Percentiles rank a stretch among this genome's conserved stretches.
phyloP scores from a whole-genome alignment of 2,113 vertebrate genomes.

The Gallinago paraguaiae region DNA sequence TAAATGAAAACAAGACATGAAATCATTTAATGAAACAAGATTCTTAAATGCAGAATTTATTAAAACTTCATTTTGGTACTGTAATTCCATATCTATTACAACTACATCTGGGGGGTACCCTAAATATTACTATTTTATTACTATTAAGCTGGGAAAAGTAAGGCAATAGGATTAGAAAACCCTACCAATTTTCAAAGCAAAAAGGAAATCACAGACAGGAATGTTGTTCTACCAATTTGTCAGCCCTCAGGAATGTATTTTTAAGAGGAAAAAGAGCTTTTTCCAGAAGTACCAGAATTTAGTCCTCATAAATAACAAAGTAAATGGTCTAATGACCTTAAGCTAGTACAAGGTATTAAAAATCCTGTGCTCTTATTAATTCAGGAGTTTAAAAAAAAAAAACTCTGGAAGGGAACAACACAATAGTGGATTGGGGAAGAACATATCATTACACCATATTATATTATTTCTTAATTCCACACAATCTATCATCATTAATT shows the following conservation, averaged over 20 bases:
- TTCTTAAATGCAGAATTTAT: background rate
- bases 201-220: background rate
- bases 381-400: background rate
- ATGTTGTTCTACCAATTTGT: background rate
- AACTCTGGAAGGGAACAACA: background rate
- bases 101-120: fast-evolving
- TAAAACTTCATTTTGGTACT: background rate
- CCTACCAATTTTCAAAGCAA: background rate
- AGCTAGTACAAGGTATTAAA: background rate
- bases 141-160: background rate
- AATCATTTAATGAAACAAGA: background rate
- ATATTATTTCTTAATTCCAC: background rate
- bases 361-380: background rate
- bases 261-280: background rate
- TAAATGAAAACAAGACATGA: background rate
- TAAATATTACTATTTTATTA: background rate
- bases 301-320: background rate
- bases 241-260: background rate
- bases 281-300: background rate
- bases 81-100: background rate
- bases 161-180: background rate
- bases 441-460: background rate
- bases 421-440: background rate
- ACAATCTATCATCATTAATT: background rate
- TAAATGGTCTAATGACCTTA: background rate